Conservation (phyloP, 2,888 invertebrate genomes). For the Stegophylla sp. region DNA sequence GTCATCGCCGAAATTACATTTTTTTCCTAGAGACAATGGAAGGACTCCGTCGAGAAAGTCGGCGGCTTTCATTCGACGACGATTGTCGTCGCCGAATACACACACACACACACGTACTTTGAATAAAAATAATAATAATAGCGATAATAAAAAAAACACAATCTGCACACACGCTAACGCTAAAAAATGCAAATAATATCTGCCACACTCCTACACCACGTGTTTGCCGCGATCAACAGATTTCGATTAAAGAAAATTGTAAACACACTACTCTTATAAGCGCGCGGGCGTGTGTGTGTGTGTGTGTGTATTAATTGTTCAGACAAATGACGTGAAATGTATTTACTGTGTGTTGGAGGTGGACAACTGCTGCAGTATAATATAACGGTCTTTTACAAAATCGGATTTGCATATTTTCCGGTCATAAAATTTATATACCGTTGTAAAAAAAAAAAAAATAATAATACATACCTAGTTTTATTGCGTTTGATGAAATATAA, state of each 20-base stretch:
- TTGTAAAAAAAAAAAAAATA: too few relatives aligned
- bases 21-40: constrained; percentile 5
- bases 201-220: constrained; percentile 2
- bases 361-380: constrained; percentile 2
- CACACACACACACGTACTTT: constrained; percentile 35
- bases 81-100: too few relatives aligned
- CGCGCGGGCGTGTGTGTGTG: background rate
- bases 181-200: constrained; percentile 5
- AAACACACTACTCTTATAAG: background rate
- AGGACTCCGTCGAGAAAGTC: background rate
- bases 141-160: background rate
- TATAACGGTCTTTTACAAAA: background rate
- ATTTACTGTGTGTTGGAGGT: background rate
- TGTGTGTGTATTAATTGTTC: too few relatives aligned
- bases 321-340: too few relatives aligned
- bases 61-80: constrained; percentile 17
- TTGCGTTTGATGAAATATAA: constrained; percentile 11
- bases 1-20: constrained; percentile 31
- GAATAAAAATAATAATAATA: constrained; percentile 16
- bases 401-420: constrained; percentile 31
- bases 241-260: constrained; percentile 6
- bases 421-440: constrained; percentile 1
- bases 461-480: background rate
- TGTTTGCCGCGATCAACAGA: constrained; percentile 15
- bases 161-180: background rate